phyloP scores from a whole-genome alignment of 2,888 invertebrate genomes.

The Exephanes ischioxanthus region DNA sequence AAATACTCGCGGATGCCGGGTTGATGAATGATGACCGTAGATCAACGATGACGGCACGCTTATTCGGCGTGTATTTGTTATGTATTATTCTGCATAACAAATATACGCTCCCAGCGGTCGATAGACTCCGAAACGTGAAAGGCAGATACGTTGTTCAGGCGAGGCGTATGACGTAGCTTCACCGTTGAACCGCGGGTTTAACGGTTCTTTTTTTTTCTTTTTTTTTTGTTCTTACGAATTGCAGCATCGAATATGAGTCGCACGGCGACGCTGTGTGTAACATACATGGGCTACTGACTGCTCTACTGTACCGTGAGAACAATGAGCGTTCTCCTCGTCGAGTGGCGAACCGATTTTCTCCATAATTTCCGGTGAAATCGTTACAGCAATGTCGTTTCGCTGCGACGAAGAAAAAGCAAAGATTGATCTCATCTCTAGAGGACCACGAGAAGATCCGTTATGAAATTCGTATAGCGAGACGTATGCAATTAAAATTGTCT shows the following conservation, averaged over 20 bases:
- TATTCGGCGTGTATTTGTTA: slow-evolving; percentile 13
- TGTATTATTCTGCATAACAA: background rate
- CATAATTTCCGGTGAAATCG: no score
- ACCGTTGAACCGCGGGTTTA: background rate
- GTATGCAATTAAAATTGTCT: no score
- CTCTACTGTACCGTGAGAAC: no score
- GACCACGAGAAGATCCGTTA: no score
- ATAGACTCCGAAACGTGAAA: slow-evolving; percentile 1
- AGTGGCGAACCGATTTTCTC: no score
- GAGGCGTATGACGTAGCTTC: background rate
- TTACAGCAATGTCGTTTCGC: no score
- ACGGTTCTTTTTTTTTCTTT: background rate
- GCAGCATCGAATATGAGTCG: background rate
- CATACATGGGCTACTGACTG: background rate
- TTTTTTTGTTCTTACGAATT: background rate
- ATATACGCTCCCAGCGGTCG: background rate
- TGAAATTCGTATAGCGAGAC: no score
- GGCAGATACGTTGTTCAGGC: background rate
- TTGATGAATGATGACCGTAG: slow-evolving; percentile 55
- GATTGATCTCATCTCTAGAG: no score
- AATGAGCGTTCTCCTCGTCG: no score
- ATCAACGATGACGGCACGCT: slow-evolving; percentile 9
- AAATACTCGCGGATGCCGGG: slow-evolving; percentile 24
- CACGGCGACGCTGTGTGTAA: background rate
- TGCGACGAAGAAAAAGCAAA: no score